A percentile compares a stretch with the other conserved stretches of the same genome.
Evolutionary conservation across 2,113 vertebrate species (phyloP).

Genomic region (Pluvialis apricaria): DNA sequence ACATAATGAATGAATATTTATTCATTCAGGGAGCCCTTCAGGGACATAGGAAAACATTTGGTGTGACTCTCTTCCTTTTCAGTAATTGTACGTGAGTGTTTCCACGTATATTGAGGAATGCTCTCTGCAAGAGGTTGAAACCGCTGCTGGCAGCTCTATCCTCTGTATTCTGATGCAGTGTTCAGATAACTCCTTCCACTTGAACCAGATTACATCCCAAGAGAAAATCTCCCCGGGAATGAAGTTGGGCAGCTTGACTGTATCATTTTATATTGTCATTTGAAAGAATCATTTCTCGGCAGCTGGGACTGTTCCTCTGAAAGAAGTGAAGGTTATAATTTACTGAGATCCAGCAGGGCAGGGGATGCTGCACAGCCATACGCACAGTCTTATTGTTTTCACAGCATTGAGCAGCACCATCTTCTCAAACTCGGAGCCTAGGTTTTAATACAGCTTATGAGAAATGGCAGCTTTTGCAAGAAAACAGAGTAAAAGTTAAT

Average conservation of each 20-base stretch:
- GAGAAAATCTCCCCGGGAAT: constrained; percentile 51
- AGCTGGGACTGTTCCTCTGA: constrained; percentile 47
- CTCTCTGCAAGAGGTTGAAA: neutral
- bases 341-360: constrained; percentile 53
- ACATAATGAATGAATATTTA: neutral
- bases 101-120: neutral
- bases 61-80: neutral
- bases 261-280: constrained; percentile 54
- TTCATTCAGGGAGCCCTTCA: neutral
- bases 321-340: constrained; percentile 55
- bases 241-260: constrained; percentile 35
- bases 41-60: neutral
- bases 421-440: neutral
- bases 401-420: neutral
- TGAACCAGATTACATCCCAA: neutral
- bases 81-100: neutral
- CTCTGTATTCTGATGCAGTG: constrained; percentile 29
- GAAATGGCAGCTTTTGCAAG: constrained; percentile 12
- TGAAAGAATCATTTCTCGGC: constrained; percentile 57
- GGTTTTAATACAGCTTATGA: constrained; percentile 26
- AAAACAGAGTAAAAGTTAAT: constrained; percentile 19
- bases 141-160: neutral
- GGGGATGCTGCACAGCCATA: neutral
- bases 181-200: constrained; percentile 39
- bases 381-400: neutral